Percentiles rank a stretch among this genome's conserved stretches.
phyloP scores from a whole-genome alignment of 2,888 invertebrate genomes.

The Hetaerina titia region DNA sequence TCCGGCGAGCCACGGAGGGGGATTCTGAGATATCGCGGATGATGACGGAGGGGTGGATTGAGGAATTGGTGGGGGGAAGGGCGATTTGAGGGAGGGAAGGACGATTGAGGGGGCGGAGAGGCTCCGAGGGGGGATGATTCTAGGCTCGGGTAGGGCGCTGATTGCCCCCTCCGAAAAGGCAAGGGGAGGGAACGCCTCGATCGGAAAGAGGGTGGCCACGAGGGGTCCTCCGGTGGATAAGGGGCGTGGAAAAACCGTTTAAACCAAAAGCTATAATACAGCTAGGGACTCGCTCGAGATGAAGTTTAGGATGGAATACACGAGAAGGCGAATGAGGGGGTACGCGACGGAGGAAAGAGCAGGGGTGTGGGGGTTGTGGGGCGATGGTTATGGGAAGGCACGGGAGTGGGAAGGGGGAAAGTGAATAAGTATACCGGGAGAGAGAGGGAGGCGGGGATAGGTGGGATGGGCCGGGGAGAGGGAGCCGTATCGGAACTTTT shows the following conservation, averaged over 20 bases:
- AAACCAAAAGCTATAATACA: slow-evolving; percentile 65
- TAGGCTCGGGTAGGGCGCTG: slow-evolving; percentile 51
- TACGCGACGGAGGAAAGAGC: not conserved
- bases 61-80: not conserved
- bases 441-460: slow-evolving; percentile 6
- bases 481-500: slow-evolving; percentile 55
- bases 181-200: slow-evolving; percentile 31
- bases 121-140: slow-evolving; percentile 33
- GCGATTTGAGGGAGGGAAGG: not conserved
- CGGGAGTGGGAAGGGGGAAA: not conserved
- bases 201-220: slow-evolving; percentile 43
- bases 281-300: slow-evolving; percentile 41
- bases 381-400: not conserved
- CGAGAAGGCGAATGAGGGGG: slow-evolving; percentile 44
- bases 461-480: not conserved
- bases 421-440: not conserved
- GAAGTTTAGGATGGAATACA: slow-evolving; percentile 47
- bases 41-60: not conserved
- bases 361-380: not conserved
- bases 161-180: slow-evolving; percentile 42
- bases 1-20: not conserved
- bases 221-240: slow-evolving; percentile 46
- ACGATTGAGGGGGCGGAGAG: not conserved
- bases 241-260: slow-evolving; percentile 61
- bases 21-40: slow-evolving; percentile 47